Conservation (phyloP, 2,888 invertebrate species). For the Dioctria linearis region DNA sequence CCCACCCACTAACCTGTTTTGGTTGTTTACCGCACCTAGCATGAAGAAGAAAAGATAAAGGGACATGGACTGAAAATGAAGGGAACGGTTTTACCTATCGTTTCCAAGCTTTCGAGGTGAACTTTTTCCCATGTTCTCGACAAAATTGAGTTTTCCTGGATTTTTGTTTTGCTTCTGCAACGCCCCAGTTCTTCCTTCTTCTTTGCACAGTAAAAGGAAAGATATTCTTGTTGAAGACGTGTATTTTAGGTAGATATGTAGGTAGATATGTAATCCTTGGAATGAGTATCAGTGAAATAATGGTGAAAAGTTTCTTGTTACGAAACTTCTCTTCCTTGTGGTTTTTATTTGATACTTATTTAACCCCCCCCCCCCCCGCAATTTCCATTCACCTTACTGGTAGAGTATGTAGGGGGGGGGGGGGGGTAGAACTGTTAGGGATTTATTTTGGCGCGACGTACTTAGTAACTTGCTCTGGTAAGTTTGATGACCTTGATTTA, state of each 20-base stretch:
- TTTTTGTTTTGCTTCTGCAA: not conserved
- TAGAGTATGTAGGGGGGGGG: not conserved
- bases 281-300: not conserved
- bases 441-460: slow-evolving; percentile 49
- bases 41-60: not conserved
- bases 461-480: slow-evolving; percentile 4
- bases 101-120: slow-evolving; percentile 7
- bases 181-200: not conserved
- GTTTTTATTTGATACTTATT: not conserved
- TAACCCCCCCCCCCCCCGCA: not conserved
- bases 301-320: not conserved
- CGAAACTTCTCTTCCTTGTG: slow-evolving; percentile 1
- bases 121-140: slow-evolving; percentile 20
- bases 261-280: not conserved
- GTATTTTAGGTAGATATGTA: not conserved
- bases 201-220: too few relatives aligned
- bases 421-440: not conserved
- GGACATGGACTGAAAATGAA: not conserved
- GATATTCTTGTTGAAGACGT: not conserved
- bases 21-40: not conserved
- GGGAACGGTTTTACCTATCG: not conserved
- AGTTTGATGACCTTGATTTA: slow-evolving; percentile 50
- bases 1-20: not conserved
- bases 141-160: slow-evolving; percentile 12
- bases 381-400: too few relatives aligned